A percentile compares a stretch with the other conserved stretches of the same genome.
phyloP scores from a whole-genome alignment of 2,113 vertebrate species.

The human (Homo sapiens) region DNA sequence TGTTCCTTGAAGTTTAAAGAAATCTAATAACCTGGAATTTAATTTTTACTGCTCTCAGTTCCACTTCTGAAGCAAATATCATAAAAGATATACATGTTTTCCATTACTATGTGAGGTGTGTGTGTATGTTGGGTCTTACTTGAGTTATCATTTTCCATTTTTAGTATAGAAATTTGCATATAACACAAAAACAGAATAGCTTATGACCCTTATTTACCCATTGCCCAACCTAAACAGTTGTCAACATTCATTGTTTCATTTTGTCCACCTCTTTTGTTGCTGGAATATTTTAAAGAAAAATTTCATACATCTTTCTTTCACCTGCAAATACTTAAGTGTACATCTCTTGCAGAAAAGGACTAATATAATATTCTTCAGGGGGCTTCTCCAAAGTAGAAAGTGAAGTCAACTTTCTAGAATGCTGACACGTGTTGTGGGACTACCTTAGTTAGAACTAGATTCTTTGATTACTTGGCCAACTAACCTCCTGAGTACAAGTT shows the following conservation, averaged over 20 bases:
- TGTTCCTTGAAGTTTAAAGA: constrained; percentile 47
- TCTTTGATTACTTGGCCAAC: background rate
- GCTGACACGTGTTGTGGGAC: background rate
- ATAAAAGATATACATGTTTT: background rate
- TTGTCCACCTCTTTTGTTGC: background rate
- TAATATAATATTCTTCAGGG: background rate
- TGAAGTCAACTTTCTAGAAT: background rate
- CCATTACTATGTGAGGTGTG: background rate
- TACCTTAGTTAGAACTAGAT: background rate
- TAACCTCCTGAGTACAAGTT: background rate
- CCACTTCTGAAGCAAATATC: background rate
- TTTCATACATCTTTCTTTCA: constrained; percentile 9
- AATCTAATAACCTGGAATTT: constrained; percentile 8
- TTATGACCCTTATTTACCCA: background rate
- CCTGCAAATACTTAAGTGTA: background rate
- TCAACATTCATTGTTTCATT: background rate
- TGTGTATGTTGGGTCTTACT: background rate
- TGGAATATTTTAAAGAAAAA: constrained; percentile 52
- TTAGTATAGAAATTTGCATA: constrained; percentile 37
- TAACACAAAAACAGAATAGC: background rate
- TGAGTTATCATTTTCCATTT: constrained; percentile 22
- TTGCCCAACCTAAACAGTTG: background rate
- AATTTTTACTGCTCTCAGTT: constrained; percentile 19
- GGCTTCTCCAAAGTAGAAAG: constrained; percentile 10
- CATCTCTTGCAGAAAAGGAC: background rate